Evolutionary conservation across 2,113 vertebrate species (phyloP), one percentile per base, ranked within the genome.

Genomic region (Amblyopsis rosae): DNA sequence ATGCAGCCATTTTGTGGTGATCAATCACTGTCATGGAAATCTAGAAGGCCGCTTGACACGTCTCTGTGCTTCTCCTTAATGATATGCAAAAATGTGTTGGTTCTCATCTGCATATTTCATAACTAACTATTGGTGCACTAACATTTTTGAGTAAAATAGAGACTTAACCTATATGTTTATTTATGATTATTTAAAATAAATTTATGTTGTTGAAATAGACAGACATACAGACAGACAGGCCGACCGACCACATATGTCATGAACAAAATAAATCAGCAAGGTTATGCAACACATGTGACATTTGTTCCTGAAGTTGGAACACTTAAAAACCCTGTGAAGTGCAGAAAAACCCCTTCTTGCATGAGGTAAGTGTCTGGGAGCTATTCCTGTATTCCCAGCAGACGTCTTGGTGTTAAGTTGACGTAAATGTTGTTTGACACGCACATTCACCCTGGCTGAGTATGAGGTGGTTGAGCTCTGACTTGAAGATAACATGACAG

Each of bases 321-420:
- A n/a, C 48, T 66, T 72, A 67, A 35, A 67, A 78, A 77, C 81
- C 72, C 76, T 13, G 35, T 11, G 46, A 62, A 76, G 72, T 33
- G 80, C 79, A 77, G 76, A 75, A 78, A 70, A 67, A 19, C 60
- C 57, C 35, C 51, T 53, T 17, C 33, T 53, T 60, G 41, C 66
- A 74, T 3, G 4, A 76, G 47, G 51, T 17, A 56, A 46, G 67
- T 69, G n/a, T 67, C 54, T 73, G 59, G 69, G 65, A 75, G 72
- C 83, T 86, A 74, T 85, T 88, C 79, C 70, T 72, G 76, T 80
- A 80, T 73, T 84, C 86, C 86, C 85, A 78, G 87, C 73, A 81
- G 88, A 89, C 67, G 26, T 62, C 35, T 35, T 45, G 64, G 72
- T 68, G 79, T 82, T 79, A 75, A 62, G 50, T 78, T 88, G 87